Evolutionary conservation across 2,888 invertebrate species (phyloP), one percentile per base, ranked within the genome.

Genomic region (Lumbricus terrestris): DNA sequence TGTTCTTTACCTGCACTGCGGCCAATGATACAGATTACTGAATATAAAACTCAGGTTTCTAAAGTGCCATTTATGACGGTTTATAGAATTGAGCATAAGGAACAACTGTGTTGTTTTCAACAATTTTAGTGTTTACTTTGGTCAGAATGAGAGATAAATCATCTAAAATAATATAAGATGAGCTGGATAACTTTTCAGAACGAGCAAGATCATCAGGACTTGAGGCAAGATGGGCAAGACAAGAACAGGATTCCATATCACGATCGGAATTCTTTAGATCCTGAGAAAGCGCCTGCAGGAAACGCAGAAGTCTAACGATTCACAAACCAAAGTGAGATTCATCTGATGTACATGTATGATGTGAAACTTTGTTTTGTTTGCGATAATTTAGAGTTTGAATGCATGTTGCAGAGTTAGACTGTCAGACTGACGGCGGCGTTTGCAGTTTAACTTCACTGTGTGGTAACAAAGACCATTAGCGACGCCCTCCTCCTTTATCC

Each of bases 101-200:
- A 29, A 69, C 13, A 69, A n/a, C 69, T 69, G 29, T n/a, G 13
- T 69, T n/a, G 69, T 69, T 69, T 69, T 69, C 16, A 69, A 69
- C 69, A 69, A n/a, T 69, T 69, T n/a, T 8, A n/a, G n/a, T n/a
- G 2, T 69, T 29, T 69, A 29, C n/a, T 29, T 29, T 69, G 69
- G 69, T 69, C 11, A n/a, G n/a, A 69, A 69, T n/a, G 29, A 23
- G 4, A 54, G 54, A 69, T 23, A 69, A n/a, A 69, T 69, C 8
- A n/a, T 69, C 69, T 8, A 69, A n/a, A n/a, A 69, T 69, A 29
- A 0, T n/a, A 69, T 1, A 29, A 8, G n/a, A n/a, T 69, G 69
- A 69, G 69, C n/a, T 69, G 69, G 69, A n/a, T 69, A n/a, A n/a
- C 69, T 69, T 69, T 69, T n/a, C 69, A 69, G 69, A 69, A 69